Evolutionary conservation across 2,888 invertebrate genomes (phyloP), one percentile per base, ranked within the genome.

Genomic region (Portevinia maculata): DNA sequence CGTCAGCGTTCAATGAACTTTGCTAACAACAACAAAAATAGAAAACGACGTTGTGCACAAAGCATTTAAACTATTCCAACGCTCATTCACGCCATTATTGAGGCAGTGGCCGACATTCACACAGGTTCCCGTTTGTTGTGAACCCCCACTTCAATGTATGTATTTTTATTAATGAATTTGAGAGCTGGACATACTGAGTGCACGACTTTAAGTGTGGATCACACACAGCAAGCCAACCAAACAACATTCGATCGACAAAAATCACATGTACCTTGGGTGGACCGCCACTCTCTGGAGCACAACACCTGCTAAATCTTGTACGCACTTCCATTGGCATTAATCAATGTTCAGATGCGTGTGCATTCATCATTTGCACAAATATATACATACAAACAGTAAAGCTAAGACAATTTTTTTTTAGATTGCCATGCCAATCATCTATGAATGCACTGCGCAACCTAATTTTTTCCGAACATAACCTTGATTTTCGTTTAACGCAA

Each of bases 211-310:
- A 83, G 78, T 78, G 41, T 65, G 19, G 60, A 67, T 64, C 62
- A 50, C 67, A 70, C 53, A 67, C 59, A 37, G 28, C 48, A 50
- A 81, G 64, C 70, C 62, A 59, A 24, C 62, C 57, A 67, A 78
- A 73, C 78, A 78, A 67, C 83, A 83, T 83, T 83, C 83, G 60
- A 78, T 78, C 65, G 41, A 71, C 71, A 78, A 67, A 83, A 78
- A 71, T 79, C 79, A 79, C 75, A 69, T 78, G 83, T 83, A 83
- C 78, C 83, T 83, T 83, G 83, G 83, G 83, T 83, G 83, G 78
- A 83, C 78, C 67, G 70, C 46, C 44, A 24, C 53, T 76, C 64
- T 70, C 37, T 60, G 46, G 64, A 39, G 46, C 70, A 34, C 53
- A 76, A 83, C 83, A 83, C 83, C 83, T 83, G 83, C 83, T 83